Conservation (phyloP, 2,113 vertebrate genomes). For the Lophius piscatorius region DNA sequence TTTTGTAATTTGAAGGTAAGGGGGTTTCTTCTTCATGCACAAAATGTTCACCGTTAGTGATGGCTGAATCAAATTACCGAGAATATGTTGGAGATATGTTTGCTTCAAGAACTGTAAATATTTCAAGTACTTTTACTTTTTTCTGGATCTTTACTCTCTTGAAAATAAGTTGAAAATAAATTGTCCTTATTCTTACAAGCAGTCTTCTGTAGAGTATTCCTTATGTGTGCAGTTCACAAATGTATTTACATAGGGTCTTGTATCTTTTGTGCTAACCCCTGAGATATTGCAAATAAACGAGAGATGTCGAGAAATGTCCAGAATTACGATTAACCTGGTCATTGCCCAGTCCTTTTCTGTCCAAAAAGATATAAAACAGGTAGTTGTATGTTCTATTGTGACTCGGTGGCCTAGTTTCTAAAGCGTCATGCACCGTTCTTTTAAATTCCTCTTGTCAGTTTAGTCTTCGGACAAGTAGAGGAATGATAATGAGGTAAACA, state of each 20-base stretch:
- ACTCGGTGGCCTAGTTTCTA: constrained; percentile 22
- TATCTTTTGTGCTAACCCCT: background rate
- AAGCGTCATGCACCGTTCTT: constrained; percentile 15
- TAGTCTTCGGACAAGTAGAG: constrained; percentile 5
- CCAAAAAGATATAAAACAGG: constrained; percentile 41
- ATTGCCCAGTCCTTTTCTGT: constrained; percentile 1
- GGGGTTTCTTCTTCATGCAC: background rate
- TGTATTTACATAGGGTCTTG: background rate
- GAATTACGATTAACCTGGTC: constrained; percentile 7
- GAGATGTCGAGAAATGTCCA: constrained; percentile 30
- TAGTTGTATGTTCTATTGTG: constrained; percentile 27
- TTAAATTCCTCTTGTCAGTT: constrained; percentile 24
- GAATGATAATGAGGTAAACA: background rate
- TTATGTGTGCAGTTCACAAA: background rate
- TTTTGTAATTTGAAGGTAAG: background rate
- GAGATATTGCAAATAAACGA: constrained; percentile 6
- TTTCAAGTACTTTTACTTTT: background rate
- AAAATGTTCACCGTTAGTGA: background rate
- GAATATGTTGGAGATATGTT: constrained; percentile 13
- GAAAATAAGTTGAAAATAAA: constrained; percentile 25
- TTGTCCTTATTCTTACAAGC: constrained; percentile 7
- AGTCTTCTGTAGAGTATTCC: background rate
- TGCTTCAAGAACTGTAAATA: constrained; percentile 13
- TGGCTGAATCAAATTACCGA: background rate
- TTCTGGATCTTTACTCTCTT: background rate